Evolutionary conservation across 2,888 invertebrate species (phyloP).

Genomic region (Acanthosoma haemorrhoidale): DNA sequence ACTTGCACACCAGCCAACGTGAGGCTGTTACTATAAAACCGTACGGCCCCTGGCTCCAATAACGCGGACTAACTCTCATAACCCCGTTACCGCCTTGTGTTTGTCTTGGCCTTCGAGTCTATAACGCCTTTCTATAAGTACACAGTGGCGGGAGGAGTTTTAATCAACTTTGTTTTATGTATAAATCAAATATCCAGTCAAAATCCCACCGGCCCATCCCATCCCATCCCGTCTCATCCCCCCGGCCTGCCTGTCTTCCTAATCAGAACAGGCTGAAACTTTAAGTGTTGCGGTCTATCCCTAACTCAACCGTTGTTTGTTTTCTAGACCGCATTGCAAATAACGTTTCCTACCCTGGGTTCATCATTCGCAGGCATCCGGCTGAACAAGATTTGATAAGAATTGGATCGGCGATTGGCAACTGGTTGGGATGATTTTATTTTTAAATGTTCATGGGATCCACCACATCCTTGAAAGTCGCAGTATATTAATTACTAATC

Average conservation of each 20-base stretch:
- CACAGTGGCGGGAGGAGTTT: background rate
- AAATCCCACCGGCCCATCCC: too few relatives aligned
- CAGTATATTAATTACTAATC: too few relatives aligned
- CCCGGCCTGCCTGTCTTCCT: too few relatives aligned
- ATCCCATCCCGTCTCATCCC: too few relatives aligned
- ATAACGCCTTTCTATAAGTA: too few relatives aligned
- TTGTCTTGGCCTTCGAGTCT: background rate
- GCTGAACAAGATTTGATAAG: too few relatives aligned
- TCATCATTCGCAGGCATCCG: background rate
- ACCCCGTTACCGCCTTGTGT: background rate
- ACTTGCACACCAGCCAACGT: too few relatives aligned
- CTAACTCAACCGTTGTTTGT: background rate
- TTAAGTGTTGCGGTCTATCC: background rate
- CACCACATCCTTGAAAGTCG: too few relatives aligned
- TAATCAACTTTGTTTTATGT: conserved; percentile 1
- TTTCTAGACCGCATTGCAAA: conserved; percentile 7
- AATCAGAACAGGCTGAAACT: background rate
- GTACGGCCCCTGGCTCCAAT: background rate
- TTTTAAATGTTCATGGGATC: too few relatives aligned
- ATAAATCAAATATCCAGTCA: background rate
- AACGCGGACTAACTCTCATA: too few relatives aligned
- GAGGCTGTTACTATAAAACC: background rate
- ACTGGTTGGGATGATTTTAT: too few relatives aligned
- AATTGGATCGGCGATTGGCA: too few relatives aligned
- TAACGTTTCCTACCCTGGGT: background rate